These are phyloP conservation scores for Andrena haemorrhoa DNA, from an alignment of 2,888 invertebrate genomes.

Conservation along the genomic window DNA sequence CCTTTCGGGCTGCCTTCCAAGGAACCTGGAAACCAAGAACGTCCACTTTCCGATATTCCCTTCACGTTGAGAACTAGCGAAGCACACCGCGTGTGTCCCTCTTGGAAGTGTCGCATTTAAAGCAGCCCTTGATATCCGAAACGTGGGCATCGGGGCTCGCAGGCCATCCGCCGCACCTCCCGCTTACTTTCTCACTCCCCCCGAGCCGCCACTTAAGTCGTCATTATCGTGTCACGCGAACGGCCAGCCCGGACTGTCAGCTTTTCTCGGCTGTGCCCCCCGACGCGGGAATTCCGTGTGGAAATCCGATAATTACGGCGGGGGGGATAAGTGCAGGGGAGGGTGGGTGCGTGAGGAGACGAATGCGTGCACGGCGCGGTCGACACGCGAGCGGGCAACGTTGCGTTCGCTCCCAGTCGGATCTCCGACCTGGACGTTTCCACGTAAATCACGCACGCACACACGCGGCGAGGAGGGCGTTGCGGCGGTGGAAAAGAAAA, in stretches of 20 bases:
- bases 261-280: constrained; percentile 47
- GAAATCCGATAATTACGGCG: constrained; percentile 77
- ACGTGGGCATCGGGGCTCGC: background rate
- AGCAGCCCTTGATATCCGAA: no score
- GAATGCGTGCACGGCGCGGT: constrained; percentile 59
- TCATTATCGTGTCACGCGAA: constrained; percentile 75
- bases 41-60: no score
- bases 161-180: background rate
- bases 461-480: background rate
- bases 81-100: no score
- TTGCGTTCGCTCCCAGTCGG: constrained; percentile 43
- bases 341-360: constrained; percentile 64
- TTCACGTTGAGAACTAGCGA: no score
- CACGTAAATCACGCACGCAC: constrained; percentile 64
- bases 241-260: constrained; percentile 56
- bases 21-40: no score
- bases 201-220: constrained; percentile 64
- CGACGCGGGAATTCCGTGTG: constrained; percentile 58
- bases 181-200: background rate
- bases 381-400: constrained; percentile 56
- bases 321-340: constrained; percentile 56
- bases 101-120: no score
- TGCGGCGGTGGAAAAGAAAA: constrained; percentile 31
- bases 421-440: constrained; percentile 36
- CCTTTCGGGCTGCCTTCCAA: background rate